Evolutionary conservation across 2,888 invertebrate species (phyloP), one percentile per base, ranked within the genome.

Genomic region (Volucella inflata): DNA sequence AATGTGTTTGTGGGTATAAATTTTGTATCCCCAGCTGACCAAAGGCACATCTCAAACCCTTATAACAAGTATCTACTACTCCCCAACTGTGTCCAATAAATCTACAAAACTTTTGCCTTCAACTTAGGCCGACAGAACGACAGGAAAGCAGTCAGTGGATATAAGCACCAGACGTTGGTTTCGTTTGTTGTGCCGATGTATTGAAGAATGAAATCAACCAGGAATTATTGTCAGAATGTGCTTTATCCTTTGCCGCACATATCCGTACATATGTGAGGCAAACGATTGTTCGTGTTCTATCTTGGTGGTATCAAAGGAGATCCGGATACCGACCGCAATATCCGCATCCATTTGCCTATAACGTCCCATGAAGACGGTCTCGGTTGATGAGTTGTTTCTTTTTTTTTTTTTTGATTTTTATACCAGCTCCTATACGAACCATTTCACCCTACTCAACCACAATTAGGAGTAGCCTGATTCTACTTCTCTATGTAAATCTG

Each of bases 141-240:
- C 42, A 55, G 30, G 30, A 30, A 8, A 50, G 50, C n/a, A 59
- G 11, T 10, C 11, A 44, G 51, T 38, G 67, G 30, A 38, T 30
- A 4, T 3, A 30, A 30, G 30, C 30, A 30, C 30, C 30, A 30
- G 30, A 30, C 30, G 30, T 30, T 30, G 6, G 30, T 30, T n/a
- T 30, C 6, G 30, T 30, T 6, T 6, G 30, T 30, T 30, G 30
- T 50, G 48, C 51, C 44, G 59, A 72, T 59, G 50, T 72, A 59
- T 51, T 53, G 30, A 67, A 74, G 80, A 80, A 74, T 74, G 68
- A 74, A 80, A 80, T 80, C 74, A 74, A 74, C 74, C 60, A 74
- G 30, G 68, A 80, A 68, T 74, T 72, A 79, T 67, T 80, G 38
- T 79, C 30, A 74, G 74, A 40, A 59, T 65, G 64, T 44, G 71